These are phyloP conservation scores for Margaritifera margaritifera DNA, from an alignment of 2,888 invertebrate species.

Conservation along the genomic window DNA sequence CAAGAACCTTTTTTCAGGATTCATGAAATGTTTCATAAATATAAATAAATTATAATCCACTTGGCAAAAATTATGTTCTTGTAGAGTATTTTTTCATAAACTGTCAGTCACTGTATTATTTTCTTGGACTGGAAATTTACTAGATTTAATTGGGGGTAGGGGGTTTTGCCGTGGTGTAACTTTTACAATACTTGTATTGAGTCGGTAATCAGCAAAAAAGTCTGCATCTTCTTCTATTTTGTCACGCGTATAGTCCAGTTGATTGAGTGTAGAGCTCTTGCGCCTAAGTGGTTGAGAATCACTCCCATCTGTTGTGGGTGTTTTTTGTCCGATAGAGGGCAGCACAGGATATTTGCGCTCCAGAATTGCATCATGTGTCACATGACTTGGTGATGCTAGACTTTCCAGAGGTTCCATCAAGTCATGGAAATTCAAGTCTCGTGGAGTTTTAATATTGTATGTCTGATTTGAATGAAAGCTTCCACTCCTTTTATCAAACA, in stretches of 20 bases:
- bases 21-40: too few species aligned
- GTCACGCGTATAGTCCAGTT: slow-evolving; percentile 53
- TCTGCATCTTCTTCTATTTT: slow-evolving; percentile 52
- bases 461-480: too few species aligned
- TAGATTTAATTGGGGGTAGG: slow-evolving; percentile 42
- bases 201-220: slow-evolving; percentile 53
- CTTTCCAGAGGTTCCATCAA: slow-evolving; percentile 46
- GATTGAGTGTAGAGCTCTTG: slow-evolving; percentile 36
- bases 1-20: too few species aligned
- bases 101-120: not conserved
- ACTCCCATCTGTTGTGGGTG: slow-evolving; percentile 11
- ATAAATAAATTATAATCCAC: not conserved
- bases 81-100: slow-evolving; percentile 4
- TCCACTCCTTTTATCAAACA: too few species aligned
- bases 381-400: slow-evolving; percentile 22
- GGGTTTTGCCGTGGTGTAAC: slow-evolving; percentile 45
- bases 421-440: slow-evolving; percentile 39
- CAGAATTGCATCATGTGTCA: slow-evolving; percentile 26
- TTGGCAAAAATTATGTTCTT: slow-evolving; percentile 1
- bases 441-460: slow-evolving; percentile 12
- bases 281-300: slow-evolving; percentile 9
- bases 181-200: slow-evolving; percentile 43
- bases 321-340: slow-evolving; percentile 46
- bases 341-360: slow-evolving; percentile 56
- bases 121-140: not conserved